These are phyloP conservation scores for Menura novaehollandiae DNA, from an alignment of 2,113 vertebrate species.

Conservation along the genomic window DNA sequence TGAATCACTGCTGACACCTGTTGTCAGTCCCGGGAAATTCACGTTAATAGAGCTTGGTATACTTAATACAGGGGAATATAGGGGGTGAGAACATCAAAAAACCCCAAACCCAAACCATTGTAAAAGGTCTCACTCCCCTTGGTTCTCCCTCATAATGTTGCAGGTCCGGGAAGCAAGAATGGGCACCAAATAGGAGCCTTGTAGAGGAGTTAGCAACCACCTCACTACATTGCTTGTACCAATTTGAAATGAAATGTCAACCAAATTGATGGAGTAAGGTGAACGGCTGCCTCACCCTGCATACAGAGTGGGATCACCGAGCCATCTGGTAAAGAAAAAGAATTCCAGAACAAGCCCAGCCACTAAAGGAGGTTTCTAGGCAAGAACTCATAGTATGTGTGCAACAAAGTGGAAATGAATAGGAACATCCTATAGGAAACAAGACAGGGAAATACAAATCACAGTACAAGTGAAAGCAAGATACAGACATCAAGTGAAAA, in stretches of 20 bases:
- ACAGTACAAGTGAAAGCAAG: not conserved
- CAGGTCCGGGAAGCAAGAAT: not conserved
- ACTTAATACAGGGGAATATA: rapidly evolving
- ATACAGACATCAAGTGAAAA: not conserved
- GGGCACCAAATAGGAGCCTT: rapidly evolving
- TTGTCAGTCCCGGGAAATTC: not conserved
- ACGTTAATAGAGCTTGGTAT: no score
- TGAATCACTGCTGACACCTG: constrained; percentile 24
- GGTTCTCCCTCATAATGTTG: rapidly evolving
- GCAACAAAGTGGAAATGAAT: rapidly evolving
- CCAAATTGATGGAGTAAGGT: rapidly evolving
- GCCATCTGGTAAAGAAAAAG: not conserved
- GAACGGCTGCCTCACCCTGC: not conserved
- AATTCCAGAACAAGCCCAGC: not conserved
- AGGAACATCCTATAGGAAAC: not conserved
- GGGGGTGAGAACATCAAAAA: rapidly evolving
- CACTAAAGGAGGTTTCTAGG: not conserved
- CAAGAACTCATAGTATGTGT: not conserved
- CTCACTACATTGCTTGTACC: not conserved
- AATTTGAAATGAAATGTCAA: not conserved
- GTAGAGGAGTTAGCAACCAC: not conserved
- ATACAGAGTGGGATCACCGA: rapidly evolving
- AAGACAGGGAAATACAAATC: not conserved
- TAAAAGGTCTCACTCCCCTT: not conserved
- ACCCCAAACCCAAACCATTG: not conserved